A percentile compares a stretch with the other conserved stretches of the same genome.
phyloP scores from a whole-genome alignment of 2,888 invertebrate genomes.

The Parascotia fuliginaria region DNA sequence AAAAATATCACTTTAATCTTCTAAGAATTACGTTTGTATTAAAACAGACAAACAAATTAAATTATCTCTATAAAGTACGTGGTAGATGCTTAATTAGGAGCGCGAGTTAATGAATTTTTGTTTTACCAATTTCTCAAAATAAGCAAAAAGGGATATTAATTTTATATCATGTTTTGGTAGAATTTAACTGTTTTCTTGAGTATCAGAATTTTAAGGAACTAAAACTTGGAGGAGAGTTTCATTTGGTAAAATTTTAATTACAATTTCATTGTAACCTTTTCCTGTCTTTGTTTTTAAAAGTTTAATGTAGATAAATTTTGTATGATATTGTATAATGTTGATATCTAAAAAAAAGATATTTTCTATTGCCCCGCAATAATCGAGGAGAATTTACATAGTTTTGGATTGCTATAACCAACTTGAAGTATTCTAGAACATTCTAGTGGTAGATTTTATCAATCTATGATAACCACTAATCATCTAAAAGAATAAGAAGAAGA shows the following conservation, averaged over 20 bases:
- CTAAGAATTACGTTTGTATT: constrained; percentile 4
- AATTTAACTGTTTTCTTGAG: constrained; percentile 28
- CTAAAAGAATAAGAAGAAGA: too few species aligned
- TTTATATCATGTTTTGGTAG: constrained; percentile 33
- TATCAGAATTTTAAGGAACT: constrained; percentile 12
- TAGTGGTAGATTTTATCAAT: too few species aligned
- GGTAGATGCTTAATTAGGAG: constrained; percentile 27
- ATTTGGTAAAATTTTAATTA: constrained; percentile 13
- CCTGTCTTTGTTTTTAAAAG: too few species aligned
- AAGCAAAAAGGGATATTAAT: constrained; percentile 34
- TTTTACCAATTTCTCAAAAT: constrained; percentile 32
- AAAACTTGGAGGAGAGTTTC: constrained; percentile 1
- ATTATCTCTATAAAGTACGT: constrained; percentile 16
- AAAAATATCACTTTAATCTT: neutral
- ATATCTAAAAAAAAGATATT: too few species aligned
- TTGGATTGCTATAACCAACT: too few species aligned
- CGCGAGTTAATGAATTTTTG: constrained; percentile 36
- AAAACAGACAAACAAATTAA: constrained; percentile 14
- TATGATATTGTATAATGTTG: too few species aligned
- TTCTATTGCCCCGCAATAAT: too few species aligned
- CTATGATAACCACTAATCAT: too few species aligned
- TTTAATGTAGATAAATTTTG: too few species aligned
- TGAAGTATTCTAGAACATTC: too few species aligned
- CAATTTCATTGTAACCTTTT: too few species aligned
- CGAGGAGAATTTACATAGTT: too few species aligned